Base-by-base conservation (phyloP, 2,888 invertebrate species). In the Formica aserva region DNA sequence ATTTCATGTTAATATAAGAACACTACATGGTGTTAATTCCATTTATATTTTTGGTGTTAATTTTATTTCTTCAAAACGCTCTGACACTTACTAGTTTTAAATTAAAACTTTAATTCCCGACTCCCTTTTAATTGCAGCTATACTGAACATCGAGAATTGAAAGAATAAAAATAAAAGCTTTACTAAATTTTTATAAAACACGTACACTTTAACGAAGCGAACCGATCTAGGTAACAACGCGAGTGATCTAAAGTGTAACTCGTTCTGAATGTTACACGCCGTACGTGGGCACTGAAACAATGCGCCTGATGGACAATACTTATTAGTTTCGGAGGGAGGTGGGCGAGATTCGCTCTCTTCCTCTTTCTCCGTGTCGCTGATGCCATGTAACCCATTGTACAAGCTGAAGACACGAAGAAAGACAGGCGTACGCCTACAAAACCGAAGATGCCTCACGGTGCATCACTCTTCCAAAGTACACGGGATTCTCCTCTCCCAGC, bases 241-340 rank as follows among this genome's bases (percentile, higher is more conserved):
- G 62, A 78, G 86, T 69, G 80, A 85, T 89, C 84, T 90, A 91
- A 91, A 91, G 91, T 91, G 90, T 91, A 91, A 90, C 91, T 88
- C 83, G 86, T 90, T 87, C 38, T 83, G 86, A 85, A 85, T 87
- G 87, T 90, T 83, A 86, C 85, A 83, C 83, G 85, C 83, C 76
- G 82, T 88, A 92, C 91, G 92, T 93, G 93, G 93, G 92, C 91
- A 91, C 88, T 88, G 89, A 92, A 92, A 92, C 92, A 93, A 92
- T 92, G 87, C 91, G 88, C 81, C 85, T 87, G 90, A 91, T 86
- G 90, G 91, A 92, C 92, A 92, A 93, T 92, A 93, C 92, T 92
- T 92, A 92, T 93, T 92, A 92, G 91, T 90, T 89, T 88, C 86
- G 85, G 83, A 88, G 90, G 85, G 83, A 88, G 90, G 92, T 93